Base-by-base conservation (phyloP, 1,140 invertebrate genomes). In the Drosophila guanche region DNA sequence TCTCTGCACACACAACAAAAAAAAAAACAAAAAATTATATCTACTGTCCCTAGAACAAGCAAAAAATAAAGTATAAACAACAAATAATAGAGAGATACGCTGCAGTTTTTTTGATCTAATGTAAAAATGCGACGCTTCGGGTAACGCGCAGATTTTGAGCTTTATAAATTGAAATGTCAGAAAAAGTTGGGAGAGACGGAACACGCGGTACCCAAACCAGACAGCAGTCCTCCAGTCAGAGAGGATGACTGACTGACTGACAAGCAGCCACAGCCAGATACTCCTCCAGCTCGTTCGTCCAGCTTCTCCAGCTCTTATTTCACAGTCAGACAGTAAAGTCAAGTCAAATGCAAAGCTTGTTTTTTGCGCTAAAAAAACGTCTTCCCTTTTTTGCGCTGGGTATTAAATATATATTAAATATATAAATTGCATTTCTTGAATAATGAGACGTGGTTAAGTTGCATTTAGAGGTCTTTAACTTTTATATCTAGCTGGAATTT, bases 141-240 rank as follows among this genome's bases (percentile, higher is more conserved):
- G 81, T 81, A 88, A 74, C 79, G 81, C 67, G 79, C 78, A 83
- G 78, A 86, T 86, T 86, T 88, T 79, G 75, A 88, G 84, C 84
- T 83, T 89, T 88, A 88, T 89, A 88, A 88, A 88, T 88, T 88
- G 83, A 88, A 88, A 88, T 88, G 83, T 88, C 83, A 88, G 79
- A 88, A 88, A 88, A 88, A 88, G 78, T 88, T 88, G 83, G 81
- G 81, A 48, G 45, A 50, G 43, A 22, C 54, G 33, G 25, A 58
- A 62, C 16, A 20, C 16, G 0, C 16, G 75, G 60, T 63, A 29
- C 6, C 27, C 27, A 29, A 76, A 52, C 40, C 25, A 52, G 63
- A 42, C 37, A 61, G 42, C 48, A 33, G 29, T 33, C 29, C 29
- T 33, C 8, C 8, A 33, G 52, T 51, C 60, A 42, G 62, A 60